These are phyloP conservation scores for Otis tarda DNA, from an alignment of 2,113 vertebrate genomes.

Conservation along the genomic window DNA sequence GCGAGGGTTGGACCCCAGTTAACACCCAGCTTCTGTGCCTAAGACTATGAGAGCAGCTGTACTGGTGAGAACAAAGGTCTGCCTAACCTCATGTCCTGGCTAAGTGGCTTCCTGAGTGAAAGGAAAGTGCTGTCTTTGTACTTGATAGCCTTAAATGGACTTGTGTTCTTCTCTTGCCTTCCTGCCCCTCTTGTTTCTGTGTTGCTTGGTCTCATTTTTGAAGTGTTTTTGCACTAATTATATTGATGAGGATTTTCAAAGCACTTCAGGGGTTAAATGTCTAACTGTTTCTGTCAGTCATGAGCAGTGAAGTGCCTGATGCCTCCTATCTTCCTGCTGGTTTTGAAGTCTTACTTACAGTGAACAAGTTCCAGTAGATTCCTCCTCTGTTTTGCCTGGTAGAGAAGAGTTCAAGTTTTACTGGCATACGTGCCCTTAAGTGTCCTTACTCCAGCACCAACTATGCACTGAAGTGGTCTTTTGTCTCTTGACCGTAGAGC, in stretches of 20 bases:
- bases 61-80: background rate
- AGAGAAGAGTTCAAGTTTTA: background rate
- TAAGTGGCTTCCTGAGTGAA: slow-evolving; percentile 7
- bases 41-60: background rate
- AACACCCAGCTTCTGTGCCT: background rate
- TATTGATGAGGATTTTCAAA: background rate
- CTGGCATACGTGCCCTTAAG: background rate
- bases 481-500: background rate
- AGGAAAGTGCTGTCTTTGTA: background rate
- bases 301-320: background rate
- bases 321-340: background rate
- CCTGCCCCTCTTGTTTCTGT: background rate
- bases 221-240: background rate
- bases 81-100: background rate
- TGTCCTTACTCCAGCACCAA: background rate
- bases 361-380: background rate
- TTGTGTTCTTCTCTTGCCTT: slow-evolving; percentile 2
- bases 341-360: background rate
- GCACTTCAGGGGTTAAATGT: background rate
- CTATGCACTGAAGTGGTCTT: background rate
- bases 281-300: background rate
- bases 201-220: background rate
- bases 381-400: background rate
- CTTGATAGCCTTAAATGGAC: background rate
- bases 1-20: background rate